Evolutionary conservation across 2,888 invertebrate species (phyloP).

Genomic region (Caenorhabditis virilis): DNA sequence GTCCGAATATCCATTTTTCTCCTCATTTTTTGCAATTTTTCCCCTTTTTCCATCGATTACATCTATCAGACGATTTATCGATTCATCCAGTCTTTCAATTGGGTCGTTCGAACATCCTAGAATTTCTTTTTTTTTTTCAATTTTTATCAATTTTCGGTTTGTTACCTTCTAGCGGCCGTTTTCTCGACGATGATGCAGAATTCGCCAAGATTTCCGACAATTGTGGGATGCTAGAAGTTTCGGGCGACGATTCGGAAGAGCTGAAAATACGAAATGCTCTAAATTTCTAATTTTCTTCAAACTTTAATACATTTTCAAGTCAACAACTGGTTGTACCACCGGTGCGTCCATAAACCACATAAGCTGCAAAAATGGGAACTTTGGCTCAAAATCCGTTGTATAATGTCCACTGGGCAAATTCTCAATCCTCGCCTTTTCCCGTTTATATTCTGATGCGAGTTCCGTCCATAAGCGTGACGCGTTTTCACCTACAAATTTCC

Average conservation of each 20-base stretch:
- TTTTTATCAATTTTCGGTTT: background rate
- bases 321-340: conserved; percentile 1
- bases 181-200: background rate
- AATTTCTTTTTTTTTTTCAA: background rate
- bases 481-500: conserved; percentile 22
- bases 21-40: too few species aligned
- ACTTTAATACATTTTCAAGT: background rate
- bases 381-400: conserved; percentile 15
- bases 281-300: too few species aligned
- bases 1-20: background rate
- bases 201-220: too few species aligned
- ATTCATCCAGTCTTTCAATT: conserved; percentile 3
- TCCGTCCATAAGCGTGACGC: conserved; percentile 22
- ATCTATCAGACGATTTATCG: conserved; percentile 16
- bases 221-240: too few species aligned
- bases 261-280: too few species aligned
- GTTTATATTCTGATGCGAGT: conserved; percentile 17
- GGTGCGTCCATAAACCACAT: conserved; percentile 26
- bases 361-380: conserved; percentile 23
- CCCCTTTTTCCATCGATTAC: conserved; percentile 9
- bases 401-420: conserved; percentile 20
- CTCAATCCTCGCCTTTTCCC: conserved; percentile 18
- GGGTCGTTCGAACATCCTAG: background rate
- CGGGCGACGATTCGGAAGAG: too few species aligned
- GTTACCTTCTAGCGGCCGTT: background rate